Base-by-base conservation (phyloP, 2,888 invertebrate species). In the Petrolisthes manimaculis region DNA sequence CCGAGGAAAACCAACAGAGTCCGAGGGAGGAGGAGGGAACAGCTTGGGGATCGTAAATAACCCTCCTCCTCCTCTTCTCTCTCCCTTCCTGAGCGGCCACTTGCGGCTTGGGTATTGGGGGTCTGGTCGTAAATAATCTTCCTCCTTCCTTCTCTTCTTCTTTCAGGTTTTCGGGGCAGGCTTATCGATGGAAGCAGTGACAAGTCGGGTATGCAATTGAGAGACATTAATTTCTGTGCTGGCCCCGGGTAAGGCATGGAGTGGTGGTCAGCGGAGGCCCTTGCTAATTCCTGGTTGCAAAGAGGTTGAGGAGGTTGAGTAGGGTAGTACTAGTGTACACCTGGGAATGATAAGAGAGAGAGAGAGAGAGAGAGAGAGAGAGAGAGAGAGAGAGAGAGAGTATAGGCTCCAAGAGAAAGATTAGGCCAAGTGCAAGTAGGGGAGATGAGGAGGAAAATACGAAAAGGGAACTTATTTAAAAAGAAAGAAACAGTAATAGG, bases 1-100 rank as follows among this genome's bases (percentile, higher is more conserved):
- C 56, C 56, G 80, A 12, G 56, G 80, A 80, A 80, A 80, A 80
- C 80, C 80, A 80, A 80, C 80, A 80, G 55, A 80, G 78, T 78
- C 55, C 80, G 80, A 24, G 55, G 21, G 53, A n/a, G 55, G 78
- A 78, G 53, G 53, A 37, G 37, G 37, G 37, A 37, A 80, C 14
- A 54, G 9, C 55, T 21, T 21, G 18, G 14, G 78, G 21, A 18
- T 56, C 80, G 80, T 56, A n/a, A 8, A 14, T 56, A 80, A 80
- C 56, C 80, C 56, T 54, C 80, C 80, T 61, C 61, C 61, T 61
- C 61, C 24, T 56, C 80, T 61, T 61, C 61, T 61, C 3, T 61
- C 61, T 9, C 61, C 37, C 37, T 37, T 37, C 37, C 37, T 37
- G 37, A 37, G 37, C 37, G 37, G 37, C 37, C 37, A 37, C 37